Conservation (phyloP, 2,113 vertebrate genomes). For the Microcebus lehilahytsara region DNA sequence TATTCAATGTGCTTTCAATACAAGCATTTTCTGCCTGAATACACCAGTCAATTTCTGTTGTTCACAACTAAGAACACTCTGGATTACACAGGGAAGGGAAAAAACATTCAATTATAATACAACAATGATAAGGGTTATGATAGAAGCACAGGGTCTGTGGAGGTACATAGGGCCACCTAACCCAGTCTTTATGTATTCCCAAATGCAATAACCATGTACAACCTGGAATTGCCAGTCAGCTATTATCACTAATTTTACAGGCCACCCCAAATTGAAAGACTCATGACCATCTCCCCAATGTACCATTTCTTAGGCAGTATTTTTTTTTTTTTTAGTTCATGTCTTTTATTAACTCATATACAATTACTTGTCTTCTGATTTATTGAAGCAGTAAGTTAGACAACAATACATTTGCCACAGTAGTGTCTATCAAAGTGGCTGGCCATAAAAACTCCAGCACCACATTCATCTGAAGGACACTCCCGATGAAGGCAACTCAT, state of each 20-base stretch:
- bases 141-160: not conserved
- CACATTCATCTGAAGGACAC: too few species aligned
- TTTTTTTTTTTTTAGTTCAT: not conserved
- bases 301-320: not conserved
- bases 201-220: not conserved
- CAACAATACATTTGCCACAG: too few species aligned
- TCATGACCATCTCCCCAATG: not conserved
- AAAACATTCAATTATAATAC: not conserved
- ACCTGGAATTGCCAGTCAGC: not conserved
- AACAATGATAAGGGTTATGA: not conserved
- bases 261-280: not conserved
- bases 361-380: too few species aligned
- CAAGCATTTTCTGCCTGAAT: not conserved
- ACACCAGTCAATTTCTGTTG: not conserved
- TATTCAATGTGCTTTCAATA: not conserved
- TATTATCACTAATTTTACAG: constrained; percentile 22
- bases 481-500: too few species aligned
- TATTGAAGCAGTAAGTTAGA: too few species aligned
- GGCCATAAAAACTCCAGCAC: too few species aligned
- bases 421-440: too few species aligned
- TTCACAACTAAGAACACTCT: not conserved
- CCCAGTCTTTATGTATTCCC: not conserved
- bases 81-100: not conserved
- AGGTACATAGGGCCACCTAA: not conserved
- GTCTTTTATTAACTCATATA: too few species aligned